These are phyloP conservation scores for Macrotus californicus DNA, from an alignment of 2,113 vertebrate genomes.

Conservation along the genomic window DNA sequence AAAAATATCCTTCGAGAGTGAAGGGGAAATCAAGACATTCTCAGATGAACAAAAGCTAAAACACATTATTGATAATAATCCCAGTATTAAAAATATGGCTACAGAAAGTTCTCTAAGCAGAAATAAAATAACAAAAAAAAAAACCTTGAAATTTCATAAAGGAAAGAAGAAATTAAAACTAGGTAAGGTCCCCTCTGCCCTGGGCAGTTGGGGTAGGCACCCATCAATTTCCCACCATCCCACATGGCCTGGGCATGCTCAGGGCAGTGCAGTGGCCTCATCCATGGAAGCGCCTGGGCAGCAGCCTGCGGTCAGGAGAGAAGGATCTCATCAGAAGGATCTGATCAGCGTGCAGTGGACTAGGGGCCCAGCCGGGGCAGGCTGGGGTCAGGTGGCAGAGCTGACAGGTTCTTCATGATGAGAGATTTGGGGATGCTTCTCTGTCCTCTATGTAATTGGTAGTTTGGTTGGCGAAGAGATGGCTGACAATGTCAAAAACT, in stretches of 20 bases:
- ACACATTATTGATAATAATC: neutral
- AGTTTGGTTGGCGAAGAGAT: constrained; percentile 88
- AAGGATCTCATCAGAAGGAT: too few species aligned
- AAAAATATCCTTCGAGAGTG: constrained; percentile 42
- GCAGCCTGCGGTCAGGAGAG: too few species aligned
- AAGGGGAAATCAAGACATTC: constrained; percentile 42
- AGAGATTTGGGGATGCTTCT: constrained; percentile 79
- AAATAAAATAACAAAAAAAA: constrained; percentile 31
- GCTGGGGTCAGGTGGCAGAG: too few species aligned
- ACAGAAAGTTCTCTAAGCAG: constrained; percentile 28
- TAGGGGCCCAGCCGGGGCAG: too few species aligned
- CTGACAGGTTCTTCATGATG: constrained; percentile 83
- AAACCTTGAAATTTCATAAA: neutral
- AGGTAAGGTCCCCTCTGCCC: too few species aligned
- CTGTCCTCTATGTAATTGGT: constrained; percentile 89
- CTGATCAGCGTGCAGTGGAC: too few species aligned
- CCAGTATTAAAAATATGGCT: neutral
- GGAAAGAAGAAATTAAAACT: constrained; percentile 14
- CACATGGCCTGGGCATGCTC: too few species aligned
- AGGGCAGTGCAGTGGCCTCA: too few species aligned
- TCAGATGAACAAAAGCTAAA: constrained; percentile 43
- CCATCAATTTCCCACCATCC: too few species aligned
- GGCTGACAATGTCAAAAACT: constrained; percentile 96
- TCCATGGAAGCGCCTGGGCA: too few species aligned
- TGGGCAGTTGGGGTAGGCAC: too few species aligned